Conservation (phyloP, 1,140 invertebrate genomes). For the Druon quercuslanigerum region DNA sequence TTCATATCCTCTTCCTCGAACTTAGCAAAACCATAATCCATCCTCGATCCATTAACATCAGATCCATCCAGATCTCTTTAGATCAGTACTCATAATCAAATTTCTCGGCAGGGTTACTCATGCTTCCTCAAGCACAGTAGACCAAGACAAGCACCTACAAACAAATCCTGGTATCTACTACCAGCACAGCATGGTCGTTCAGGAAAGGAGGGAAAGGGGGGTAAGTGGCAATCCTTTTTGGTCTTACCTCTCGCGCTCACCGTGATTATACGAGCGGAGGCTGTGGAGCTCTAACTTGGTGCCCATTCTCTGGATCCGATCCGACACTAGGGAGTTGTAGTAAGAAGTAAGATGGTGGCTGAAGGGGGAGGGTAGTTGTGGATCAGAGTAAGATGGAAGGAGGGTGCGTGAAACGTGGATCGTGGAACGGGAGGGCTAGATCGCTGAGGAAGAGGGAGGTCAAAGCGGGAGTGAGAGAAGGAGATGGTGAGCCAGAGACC, state of each 20-base stretch:
- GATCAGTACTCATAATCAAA: neutral
- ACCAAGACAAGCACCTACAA: neutral
- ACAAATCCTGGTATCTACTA: neutral
- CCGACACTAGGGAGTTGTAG: constrained; percentile 22
- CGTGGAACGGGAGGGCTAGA: constrained; percentile 34
- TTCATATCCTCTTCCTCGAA: no score
- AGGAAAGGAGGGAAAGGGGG: neutral
- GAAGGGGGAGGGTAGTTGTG: constrained; percentile 15
- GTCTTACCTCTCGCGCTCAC: neutral
- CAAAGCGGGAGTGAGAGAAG: constrained; percentile 40
- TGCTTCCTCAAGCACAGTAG: constrained; percentile 11
- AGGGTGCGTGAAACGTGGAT: neutral
- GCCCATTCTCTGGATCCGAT: constrained; percentile 44
- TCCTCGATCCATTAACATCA: no score
- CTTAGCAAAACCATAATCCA: no score
- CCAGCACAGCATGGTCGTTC: neutral
- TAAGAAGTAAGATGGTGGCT: constrained; percentile 34
- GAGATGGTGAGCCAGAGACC: constrained; percentile 36
- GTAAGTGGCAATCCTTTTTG: constrained; percentile 2
- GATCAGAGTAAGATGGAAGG: constrained; percentile 32
- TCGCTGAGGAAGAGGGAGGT: constrained; percentile 48
- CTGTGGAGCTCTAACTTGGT: neutral
- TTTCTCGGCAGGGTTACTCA: neutral
- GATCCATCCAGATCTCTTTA: no score
- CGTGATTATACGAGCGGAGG: constrained; percentile 8